Percentiles rank a stretch among this genome's conserved stretches.
Conservation (phyloP, 2,113 vertebrate genomes). For the Crocuta crocuta region DNA sequence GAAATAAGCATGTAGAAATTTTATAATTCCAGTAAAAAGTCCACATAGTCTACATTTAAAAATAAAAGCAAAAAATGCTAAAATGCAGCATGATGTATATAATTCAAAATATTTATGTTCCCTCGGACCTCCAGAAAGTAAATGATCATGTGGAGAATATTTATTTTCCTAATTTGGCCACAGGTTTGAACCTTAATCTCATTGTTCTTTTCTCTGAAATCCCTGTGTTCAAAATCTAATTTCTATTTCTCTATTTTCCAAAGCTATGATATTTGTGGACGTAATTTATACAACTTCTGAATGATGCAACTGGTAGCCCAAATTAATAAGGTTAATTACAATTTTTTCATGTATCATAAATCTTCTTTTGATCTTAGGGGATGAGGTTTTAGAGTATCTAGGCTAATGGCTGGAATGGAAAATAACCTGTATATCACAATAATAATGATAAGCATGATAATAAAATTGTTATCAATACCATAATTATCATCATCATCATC, state of each 20-base stretch:
- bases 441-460: background rate
- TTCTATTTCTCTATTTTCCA: conserved; percentile 18
- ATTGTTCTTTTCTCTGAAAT: background rate
- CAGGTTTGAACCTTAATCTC: background rate
- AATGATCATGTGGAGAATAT: background rate
- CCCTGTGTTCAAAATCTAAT: background rate
- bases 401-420: background rate
- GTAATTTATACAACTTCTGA: background rate
- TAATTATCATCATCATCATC: no score
- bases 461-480: background rate
- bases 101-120: conserved; percentile 3
- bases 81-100: background rate
- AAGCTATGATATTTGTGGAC: background rate
- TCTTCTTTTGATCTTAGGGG: background rate
- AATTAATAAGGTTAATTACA: background rate
- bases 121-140: background rate
- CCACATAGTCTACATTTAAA: background rate
- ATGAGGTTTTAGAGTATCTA: background rate
- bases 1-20: background rate
- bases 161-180: background rate
- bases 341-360: background rate
- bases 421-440: background rate
- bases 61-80: background rate
- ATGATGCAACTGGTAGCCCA: background rate
- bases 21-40: background rate